Base-by-base conservation (phyloP, 2,113 vertebrate genomes). In the Todiramphus saurophagus region DNA sequence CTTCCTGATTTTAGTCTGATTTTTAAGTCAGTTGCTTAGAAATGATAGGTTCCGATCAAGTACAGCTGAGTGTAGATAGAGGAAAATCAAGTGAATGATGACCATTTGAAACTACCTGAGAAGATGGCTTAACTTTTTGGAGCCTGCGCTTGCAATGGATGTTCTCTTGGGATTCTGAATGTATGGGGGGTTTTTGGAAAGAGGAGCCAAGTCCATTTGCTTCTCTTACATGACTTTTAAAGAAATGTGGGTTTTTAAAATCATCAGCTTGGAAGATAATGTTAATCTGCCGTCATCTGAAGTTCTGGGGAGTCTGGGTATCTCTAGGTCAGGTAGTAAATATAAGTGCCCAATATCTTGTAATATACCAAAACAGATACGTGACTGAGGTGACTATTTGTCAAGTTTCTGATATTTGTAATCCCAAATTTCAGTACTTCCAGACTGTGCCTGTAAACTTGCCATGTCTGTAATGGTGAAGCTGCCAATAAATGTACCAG, bases 401-500 rank as follows among this genome's bases (percentile, higher is more conserved):
- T 95, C 92, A 89, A 31, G 25, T 81, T 96, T 64, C 62, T 88
- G 86, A 67, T 10, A 13, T 46, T 56, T 96, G 59, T 94, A 91
- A 94, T 82, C 48, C 68, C 72, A 75, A 96, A 94, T 66, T 88
- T 90, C 89, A 86, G 62, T 63, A 94, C 60, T 97, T 93, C 80
- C 87, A 89, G 73, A 90, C 92, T 86, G 96, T 96, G 94, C 85
- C 95, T 97, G 85, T 96, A 55, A 84, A 88, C 94, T 83, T 85
- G 25, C 95, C 95, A 53, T 93, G 95, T 97, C 96, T 93, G 2
- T 89, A 87, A 48, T 48, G 83, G 81, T 95, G 92, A 95, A 94
- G 87, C 76, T 95, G 90, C 95, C 96, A 93, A 68, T 90, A 64
- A 95, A 87, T 8, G 8, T 70, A 87, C 85, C 75, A 58, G 70